phyloP scores from a whole-genome alignment of 2,113 vertebrate species.

The Leptocoma aspasia region DNA sequence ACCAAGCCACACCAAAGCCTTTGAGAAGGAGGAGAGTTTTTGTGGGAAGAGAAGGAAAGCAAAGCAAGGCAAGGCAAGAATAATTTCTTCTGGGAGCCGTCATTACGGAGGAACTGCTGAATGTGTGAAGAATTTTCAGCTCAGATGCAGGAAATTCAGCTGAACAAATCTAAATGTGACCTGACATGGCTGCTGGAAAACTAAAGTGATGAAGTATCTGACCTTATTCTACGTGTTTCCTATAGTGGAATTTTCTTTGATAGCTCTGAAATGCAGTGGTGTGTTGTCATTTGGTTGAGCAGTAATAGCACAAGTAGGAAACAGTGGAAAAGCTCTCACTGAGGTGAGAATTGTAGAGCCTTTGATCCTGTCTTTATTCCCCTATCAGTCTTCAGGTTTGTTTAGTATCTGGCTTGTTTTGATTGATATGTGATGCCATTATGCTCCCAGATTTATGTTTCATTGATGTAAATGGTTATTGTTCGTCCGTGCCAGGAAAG shows the following conservation, averaged over 20 bases:
- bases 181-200: neutral
- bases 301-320: neutral
- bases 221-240: neutral
- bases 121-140: neutral
- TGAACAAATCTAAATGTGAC: neutral
- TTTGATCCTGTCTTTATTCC: neutral
- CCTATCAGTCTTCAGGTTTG: neutral
- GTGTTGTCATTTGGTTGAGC: neutral
- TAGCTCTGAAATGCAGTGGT: neutral
- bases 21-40: neutral
- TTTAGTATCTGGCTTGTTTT: neutral
- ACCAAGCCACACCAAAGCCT: neutral
- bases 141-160: neutral
- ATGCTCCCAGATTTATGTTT: slow-evolving; percentile 15
- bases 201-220: neutral
- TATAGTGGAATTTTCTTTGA: neutral
- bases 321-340: neutral
- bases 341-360: neutral
- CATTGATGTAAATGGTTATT: neutral
- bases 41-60: neutral
- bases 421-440: neutral
- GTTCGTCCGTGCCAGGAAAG: neutral
- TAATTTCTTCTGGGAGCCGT: neutral
- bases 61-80: neutral
- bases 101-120: neutral